phyloP scores from a whole-genome alignment of 2,113 vertebrate genomes.

The Vulpes vulpes region DNA sequence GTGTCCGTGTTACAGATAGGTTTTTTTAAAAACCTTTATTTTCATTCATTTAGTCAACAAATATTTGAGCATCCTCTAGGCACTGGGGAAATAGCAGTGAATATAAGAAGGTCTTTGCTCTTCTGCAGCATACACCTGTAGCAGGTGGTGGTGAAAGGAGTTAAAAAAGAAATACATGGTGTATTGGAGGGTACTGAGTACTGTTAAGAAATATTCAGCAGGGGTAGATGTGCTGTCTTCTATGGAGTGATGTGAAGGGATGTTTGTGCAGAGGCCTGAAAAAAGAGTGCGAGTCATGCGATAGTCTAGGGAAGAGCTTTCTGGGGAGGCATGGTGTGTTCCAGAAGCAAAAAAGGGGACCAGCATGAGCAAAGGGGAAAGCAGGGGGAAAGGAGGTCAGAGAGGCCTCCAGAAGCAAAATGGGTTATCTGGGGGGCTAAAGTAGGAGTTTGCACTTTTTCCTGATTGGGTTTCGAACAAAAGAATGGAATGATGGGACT shows the following conservation, averaged over 20 bases:
- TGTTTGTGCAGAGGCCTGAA: neutral
- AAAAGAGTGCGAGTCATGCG: neutral
- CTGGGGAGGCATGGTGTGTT: neutral
- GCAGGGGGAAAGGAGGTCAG: neutral
- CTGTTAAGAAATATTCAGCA: neutral
- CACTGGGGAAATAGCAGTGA: neutral
- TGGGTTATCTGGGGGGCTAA: neutral
- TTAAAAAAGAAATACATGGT: neutral
- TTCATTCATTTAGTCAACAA: neutral
- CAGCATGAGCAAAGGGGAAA: neutral
- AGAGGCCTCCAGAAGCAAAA: neutral
- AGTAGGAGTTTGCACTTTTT: neutral
- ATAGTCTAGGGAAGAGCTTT: neutral
- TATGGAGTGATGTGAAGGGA: neutral
- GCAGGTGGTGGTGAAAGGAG: neutral
- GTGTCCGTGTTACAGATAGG: neutral
- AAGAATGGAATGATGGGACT: neutral
- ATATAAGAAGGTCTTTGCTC: neutral
- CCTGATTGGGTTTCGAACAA: neutral
- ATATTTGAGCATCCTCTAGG: neutral
- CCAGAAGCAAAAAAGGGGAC: neutral
- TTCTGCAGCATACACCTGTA: neutral
- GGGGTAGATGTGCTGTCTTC: neutral
- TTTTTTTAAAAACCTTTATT: neutral
- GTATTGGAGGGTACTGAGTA: neutral